Percentiles rank a stretch among this genome's conserved stretches.
Conservation (phyloP, 2,888 invertebrate genomes). For the Standfussiana lucernea region DNA sequence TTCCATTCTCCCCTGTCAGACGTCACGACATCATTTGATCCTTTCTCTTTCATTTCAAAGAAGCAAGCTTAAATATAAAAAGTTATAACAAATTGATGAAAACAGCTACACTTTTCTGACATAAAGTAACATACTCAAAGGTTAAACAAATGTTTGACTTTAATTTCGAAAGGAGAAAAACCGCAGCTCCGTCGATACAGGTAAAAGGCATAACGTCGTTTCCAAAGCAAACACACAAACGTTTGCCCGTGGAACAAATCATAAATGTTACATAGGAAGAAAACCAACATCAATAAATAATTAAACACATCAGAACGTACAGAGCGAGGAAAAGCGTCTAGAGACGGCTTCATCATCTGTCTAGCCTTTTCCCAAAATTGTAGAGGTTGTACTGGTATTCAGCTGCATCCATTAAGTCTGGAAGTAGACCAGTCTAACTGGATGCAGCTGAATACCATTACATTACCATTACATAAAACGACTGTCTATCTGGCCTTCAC, state of each 20-base stretch:
- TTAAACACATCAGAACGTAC: slow-evolving; percentile 24
- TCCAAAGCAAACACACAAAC: slow-evolving; percentile 17
- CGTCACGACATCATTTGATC: too few relatives aligned
- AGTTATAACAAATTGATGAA: background rate
- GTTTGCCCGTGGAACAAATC: slow-evolving; percentile 21
- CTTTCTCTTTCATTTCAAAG: too few relatives aligned
- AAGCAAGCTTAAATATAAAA: background rate
- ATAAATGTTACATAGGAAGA: slow-evolving; percentile 34
- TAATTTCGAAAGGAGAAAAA: slow-evolving; percentile 37
- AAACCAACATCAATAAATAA: slow-evolving; percentile 50
- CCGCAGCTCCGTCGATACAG: background rate
- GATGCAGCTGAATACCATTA: too few relatives aligned
- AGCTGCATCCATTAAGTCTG: too few relatives aligned
- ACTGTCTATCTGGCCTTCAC: too few relatives aligned
- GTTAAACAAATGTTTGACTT: slow-evolving; percentile 41
- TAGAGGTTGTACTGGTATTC: too few relatives aligned
- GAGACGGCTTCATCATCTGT: too few relatives aligned
- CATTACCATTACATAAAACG: too few relatives aligned
- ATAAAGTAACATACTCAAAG: background rate
- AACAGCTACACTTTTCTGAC: background rate
- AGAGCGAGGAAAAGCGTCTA: background rate
- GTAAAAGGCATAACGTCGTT: background rate
- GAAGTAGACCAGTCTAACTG: too few relatives aligned
- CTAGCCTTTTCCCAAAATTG: too few relatives aligned
- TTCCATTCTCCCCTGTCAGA: too few relatives aligned